phyloP scores from a whole-genome alignment of 2,888 invertebrate species.

The Cataglyphis livida region DNA sequence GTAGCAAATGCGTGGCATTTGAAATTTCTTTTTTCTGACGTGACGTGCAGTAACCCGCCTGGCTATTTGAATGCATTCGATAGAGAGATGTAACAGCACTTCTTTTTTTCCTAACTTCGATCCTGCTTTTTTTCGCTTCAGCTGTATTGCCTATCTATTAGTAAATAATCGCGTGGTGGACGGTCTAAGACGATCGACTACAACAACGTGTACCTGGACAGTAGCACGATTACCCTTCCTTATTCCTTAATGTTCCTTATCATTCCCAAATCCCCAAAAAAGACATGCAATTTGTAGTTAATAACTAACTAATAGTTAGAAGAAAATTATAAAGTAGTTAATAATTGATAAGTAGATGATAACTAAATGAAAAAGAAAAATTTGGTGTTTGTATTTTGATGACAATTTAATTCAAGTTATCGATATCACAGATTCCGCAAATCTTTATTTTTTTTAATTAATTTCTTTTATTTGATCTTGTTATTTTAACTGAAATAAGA shows the following conservation, averaged over 20 bases:
- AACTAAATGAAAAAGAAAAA: slow-evolving; percentile 5
- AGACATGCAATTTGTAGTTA: slow-evolving; percentile 44
- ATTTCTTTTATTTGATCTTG: neutral
- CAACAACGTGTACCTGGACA: slow-evolving; percentile 72
- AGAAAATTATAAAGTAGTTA: neutral
- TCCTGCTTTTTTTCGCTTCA: slow-evolving; percentile 53
- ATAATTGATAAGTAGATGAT: slow-evolving; percentile 14
- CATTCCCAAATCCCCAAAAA: neutral
- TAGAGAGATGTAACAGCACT: neutral
- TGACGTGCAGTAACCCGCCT: slow-evolving; percentile 52
- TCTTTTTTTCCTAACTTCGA: slow-evolving; percentile 37
- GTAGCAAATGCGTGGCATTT: neutral
- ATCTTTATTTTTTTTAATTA: slow-evolving; percentile 6
- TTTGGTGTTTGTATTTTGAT: neutral
- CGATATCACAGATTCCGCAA: neutral
- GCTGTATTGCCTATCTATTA: slow-evolving; percentile 61
- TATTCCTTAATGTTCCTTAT: neutral
- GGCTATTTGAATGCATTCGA: slow-evolving; percentile 50
- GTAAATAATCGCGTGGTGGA: slow-evolving; percentile 71
- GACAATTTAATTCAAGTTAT: neutral
- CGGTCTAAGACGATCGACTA: slow-evolving; percentile 76
- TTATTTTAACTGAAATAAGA: neutral
- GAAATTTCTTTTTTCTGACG: slow-evolving; percentile 57
- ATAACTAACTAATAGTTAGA: slow-evolving; percentile 21
- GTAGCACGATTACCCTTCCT: slow-evolving; percentile 19